Conservation (phyloP, 2,888 invertebrate species). For the Spilarctia lutea region DNA sequence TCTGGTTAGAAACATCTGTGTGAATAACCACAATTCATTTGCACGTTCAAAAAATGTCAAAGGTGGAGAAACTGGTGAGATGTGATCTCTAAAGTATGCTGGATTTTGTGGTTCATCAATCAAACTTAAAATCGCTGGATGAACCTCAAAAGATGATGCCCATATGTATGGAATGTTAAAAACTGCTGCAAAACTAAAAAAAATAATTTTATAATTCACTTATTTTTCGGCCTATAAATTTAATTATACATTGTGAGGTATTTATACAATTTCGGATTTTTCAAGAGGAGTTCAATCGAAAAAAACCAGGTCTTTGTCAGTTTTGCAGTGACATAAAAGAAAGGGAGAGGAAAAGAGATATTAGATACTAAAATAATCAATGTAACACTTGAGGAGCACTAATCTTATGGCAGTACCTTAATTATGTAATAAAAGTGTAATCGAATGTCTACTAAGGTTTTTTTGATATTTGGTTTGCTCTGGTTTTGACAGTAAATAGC, state of each 20-base stretch:
- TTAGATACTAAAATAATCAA: too few relatives aligned
- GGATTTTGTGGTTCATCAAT: slow-evolving; percentile 66
- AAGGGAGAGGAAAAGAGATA: too few relatives aligned
- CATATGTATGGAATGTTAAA: slow-evolving; percentile 57
- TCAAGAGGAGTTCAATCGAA: too few relatives aligned
- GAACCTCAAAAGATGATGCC: slow-evolving; percentile 61
- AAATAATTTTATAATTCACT: not conserved
- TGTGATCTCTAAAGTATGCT: slow-evolving; percentile 59
- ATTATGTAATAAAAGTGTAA: too few relatives aligned
- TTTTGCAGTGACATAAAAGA: too few relatives aligned
- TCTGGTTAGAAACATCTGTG: not conserved
- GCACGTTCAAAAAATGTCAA: slow-evolving; percentile 53
- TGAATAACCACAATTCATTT: slow-evolving; percentile 42
- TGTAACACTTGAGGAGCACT: too few relatives aligned
- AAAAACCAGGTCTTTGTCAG: too few relatives aligned
- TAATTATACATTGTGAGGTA: not conserved
- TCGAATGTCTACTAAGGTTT: too few relatives aligned
- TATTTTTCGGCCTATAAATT: not conserved
- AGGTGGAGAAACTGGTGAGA: slow-evolving; percentile 46
- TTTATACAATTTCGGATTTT: too few relatives aligned
- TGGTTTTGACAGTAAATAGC: not conserved
- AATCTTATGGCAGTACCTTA: too few relatives aligned
- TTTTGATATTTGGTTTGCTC: too few relatives aligned
- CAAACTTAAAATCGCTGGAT: slow-evolving; percentile 51
- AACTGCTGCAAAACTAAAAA: slow-evolving; percentile 43